A percentile compares a stretch with the other conserved stretches of the same genome.
Conservation (phyloP, 35 echinoderm and acorn worm species). For the Heliocidaris erythrogramma region DNA sequence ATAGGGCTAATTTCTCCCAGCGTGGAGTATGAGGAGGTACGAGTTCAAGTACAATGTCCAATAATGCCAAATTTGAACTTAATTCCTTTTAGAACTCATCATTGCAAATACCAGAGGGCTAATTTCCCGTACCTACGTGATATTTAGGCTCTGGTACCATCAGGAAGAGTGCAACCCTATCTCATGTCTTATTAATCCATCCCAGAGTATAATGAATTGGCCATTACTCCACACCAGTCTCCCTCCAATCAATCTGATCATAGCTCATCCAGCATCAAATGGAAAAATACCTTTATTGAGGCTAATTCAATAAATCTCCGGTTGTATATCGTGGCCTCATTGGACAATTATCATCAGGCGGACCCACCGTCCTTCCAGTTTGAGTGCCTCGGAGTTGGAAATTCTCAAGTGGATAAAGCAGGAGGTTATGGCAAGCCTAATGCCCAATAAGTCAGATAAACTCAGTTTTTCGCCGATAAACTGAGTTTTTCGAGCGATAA, state of each 20-base stretch:
- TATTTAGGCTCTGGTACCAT: neutral
- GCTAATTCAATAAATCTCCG: neutral
- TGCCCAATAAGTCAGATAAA: no score
- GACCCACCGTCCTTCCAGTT: neutral
- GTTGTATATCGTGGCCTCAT: neutral
- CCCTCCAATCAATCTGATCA: neutral
- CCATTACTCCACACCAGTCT: neutral
- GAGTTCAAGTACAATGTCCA: neutral
- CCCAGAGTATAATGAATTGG: neutral
- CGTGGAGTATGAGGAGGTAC: no score
- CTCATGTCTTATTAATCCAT: neutral
- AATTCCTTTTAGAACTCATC: conserved; percentile 8
- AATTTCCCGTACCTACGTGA: neutral
- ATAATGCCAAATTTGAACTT: neutral
- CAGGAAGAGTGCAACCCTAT: neutral
- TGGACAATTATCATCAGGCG: neutral
- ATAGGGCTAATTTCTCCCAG: no score
- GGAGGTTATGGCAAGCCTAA: neutral
- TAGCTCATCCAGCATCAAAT: neutral
- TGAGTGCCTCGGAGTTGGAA: neutral
- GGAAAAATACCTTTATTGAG: neutral
- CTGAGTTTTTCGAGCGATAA: no score
- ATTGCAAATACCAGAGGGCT: neutral
- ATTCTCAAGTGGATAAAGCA: neutral
- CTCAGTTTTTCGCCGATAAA: no score